phyloP scores from a whole-genome alignment of 2,888 invertebrate genomes.

The Drosophila siamana region DNA sequence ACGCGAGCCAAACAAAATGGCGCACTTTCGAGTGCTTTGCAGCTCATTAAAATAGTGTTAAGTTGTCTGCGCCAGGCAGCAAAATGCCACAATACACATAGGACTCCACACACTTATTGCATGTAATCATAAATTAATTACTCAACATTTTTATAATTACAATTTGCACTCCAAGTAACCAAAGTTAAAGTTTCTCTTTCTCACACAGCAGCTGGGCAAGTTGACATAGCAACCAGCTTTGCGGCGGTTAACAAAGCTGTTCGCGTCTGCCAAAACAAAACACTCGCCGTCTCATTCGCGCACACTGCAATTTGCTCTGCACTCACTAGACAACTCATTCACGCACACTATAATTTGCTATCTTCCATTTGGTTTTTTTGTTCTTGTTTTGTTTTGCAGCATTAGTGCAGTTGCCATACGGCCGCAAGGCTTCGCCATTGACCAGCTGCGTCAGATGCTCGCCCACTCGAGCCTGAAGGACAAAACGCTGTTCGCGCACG shows the following conservation, averaged over 20 bases:
- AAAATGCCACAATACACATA: neutral
- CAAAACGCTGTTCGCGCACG: slow-evolving; percentile 41
- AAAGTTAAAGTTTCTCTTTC: no score
- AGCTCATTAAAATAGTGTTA: slow-evolving; percentile 75
- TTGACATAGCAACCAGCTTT: neutral
- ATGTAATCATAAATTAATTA: slow-evolving; percentile 2
- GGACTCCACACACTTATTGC: neutral
- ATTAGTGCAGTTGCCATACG: slow-evolving; percentile 35
- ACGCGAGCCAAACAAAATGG: slow-evolving; percentile 26
- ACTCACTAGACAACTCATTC: no score
- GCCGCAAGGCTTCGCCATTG: slow-evolving; percentile 60
- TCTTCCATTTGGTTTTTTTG: no score
- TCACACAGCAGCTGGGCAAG: no score
- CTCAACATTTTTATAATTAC: neutral
- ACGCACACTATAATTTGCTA: no score
- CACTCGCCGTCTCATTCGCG: neutral
- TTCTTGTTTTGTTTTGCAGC: neutral
- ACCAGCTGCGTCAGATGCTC: slow-evolving; percentile 44
- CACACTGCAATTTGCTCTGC: neutral
- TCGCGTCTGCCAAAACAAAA: neutral
- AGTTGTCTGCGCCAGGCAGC: slow-evolving; percentile 38
- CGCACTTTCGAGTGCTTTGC: slow-evolving; percentile 30
- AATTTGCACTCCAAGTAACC: neutral
- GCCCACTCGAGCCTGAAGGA: slow-evolving; percentile 19
- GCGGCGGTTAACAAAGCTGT: neutral